These are phyloP conservation scores for Atrichornis clamosus DNA, from an alignment of 2,113 vertebrate species.

Conservation along the genomic window DNA sequence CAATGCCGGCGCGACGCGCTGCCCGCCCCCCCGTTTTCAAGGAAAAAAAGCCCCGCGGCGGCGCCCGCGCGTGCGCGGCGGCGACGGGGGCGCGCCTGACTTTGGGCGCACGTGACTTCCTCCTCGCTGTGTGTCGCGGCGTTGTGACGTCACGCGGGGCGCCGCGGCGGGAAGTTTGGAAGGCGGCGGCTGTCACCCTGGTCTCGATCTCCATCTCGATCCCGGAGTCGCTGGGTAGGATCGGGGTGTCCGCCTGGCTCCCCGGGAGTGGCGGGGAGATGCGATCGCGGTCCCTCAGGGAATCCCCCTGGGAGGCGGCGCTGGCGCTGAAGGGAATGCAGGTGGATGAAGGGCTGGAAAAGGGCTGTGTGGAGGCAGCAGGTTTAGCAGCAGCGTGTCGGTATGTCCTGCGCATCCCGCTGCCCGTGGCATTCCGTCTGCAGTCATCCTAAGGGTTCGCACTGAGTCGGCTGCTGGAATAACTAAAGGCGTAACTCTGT, in stretches of 20 bases:
- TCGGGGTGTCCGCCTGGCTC: too few species aligned
- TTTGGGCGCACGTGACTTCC: neutral
- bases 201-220: fast-evolving
- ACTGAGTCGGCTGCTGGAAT: fast-evolving
- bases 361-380: neutral
- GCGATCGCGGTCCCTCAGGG: neutral
- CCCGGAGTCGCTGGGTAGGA: neutral
- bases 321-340: neutral
- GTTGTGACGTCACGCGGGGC: neutral
- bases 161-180: neutral
- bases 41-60: neutral
- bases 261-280: too few species aligned
- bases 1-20: neutral
- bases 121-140: neutral
- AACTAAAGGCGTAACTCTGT: fast-evolving
- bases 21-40: neutral
- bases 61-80: neutral
- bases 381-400: neutral
- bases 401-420: fast-evolving
- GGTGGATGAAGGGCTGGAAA: neutral
- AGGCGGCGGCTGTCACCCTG: neutral
- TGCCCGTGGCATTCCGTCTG: neutral
- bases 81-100: neutral
- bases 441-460: fast-evolving
- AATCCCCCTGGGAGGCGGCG: too few species aligned